Base-by-base conservation (phyloP, 2,888 invertebrate genomes). In the Schizaphis graminum region DNA sequence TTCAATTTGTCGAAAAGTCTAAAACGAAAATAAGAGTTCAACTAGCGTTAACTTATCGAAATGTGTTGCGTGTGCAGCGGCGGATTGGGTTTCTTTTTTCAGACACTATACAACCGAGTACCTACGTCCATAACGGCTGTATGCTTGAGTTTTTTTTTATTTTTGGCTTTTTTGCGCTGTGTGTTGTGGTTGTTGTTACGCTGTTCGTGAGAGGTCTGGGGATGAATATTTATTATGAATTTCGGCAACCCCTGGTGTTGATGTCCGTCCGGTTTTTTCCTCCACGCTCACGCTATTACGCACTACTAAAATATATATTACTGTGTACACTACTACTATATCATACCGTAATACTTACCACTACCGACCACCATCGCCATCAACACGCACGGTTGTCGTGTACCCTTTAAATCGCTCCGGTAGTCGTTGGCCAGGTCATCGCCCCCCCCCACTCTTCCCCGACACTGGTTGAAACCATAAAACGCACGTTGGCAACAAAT, bases 351-450 rank as follows among this genome's bases (percentile, higher is more conserved):
- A 77, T 77, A 77, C 35, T 77, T 77, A 77, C 35, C 77, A 35
- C 35, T 21, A 77, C 89, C 47, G 4, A n/a, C n/a, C n/a, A 47
- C 57, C 67, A 11, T 24, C n/a, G 21, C 91, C 77, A 28, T 53
- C 26, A 28, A 41, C 21, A 35, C 89, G 89, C 57, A 28, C 57
- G 28, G 44, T 44, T 57, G 41, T 26, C 84, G 84, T 41, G 21
- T 53, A 94, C 93, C 93, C 93, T 94, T 94, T 94, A 94, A 94
- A 94, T 93, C 47, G 93, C 21, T 44, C 44, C 13, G 35, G 56
- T 44, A 10, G 44, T 26, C 87, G n/a, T n/a, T 56, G 49, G 24
- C 87, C 35, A 16, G 35, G 49, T 84, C 49, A n/a, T 47, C 21
- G 35, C 35, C 77, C 41, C 41, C 41, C 41, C 41, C 41, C 16